Percentiles rank a stretch among this genome's conserved stretches.
phyloP scores from a whole-genome alignment of 2,113 vertebrate genomes.

The Oreochromis niloticus region DNA sequence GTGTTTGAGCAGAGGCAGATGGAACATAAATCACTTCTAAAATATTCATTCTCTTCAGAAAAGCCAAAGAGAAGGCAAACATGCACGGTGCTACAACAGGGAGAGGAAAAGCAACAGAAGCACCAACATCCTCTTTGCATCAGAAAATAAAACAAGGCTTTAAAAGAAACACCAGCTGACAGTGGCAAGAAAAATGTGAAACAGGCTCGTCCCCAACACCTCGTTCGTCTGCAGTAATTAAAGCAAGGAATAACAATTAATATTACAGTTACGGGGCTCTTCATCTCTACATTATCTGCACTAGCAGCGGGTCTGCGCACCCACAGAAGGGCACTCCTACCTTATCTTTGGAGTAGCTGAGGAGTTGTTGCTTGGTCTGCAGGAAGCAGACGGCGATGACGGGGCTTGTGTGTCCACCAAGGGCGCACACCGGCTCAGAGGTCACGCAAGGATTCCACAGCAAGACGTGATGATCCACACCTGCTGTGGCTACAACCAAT shows the following conservation, averaged over 20 bases:
- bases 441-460: constrained; percentile 81
- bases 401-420: constrained; percentile 73
- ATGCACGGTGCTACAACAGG: constrained; percentile 1
- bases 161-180: neutral
- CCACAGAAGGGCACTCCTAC: constrained; percentile 42
- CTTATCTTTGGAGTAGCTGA: constrained; percentile 84
- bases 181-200: neutral
- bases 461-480: constrained; percentile 75
- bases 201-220: neutral
- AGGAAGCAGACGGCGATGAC: constrained; percentile 76
- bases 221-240: constrained; percentile 2
- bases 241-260: neutral
- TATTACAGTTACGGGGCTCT: neutral
- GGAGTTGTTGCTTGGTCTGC: constrained; percentile 72
- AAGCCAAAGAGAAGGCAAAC: constrained; percentile 43
- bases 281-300: constrained; percentile 1
- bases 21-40: constrained; percentile 61
- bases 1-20: constrained; percentile 61
- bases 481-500: constrained; percentile 76
- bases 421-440: constrained; percentile 71
- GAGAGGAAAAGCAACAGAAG: constrained; percentile 10
- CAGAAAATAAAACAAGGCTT: neutral
- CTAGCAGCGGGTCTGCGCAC: neutral
- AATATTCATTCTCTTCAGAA: constrained; percentile 55
- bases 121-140: constrained; percentile 19